Conservation (phyloP, 2,797 vertebrate species). For the Thunnus albacares region DNA sequence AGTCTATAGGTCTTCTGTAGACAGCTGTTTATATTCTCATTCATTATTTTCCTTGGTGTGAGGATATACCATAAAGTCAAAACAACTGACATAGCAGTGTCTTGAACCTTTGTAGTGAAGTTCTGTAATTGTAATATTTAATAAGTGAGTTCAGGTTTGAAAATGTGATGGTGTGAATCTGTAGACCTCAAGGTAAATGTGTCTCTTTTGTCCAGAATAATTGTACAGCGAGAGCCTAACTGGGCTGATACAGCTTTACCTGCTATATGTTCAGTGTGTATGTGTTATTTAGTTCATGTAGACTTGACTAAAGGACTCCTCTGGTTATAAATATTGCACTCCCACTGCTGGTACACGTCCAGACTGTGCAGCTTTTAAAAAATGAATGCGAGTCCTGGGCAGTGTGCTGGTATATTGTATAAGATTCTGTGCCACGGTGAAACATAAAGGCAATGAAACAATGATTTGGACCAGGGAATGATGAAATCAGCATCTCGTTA, state of each 20-base stretch:
- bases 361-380: neutral
- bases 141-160: neutral
- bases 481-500: slow-evolving; percentile 52
- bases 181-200: neutral
- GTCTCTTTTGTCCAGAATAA: neutral
- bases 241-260: no score
- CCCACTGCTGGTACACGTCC: no score
- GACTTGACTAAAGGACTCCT: no score
- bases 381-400: neutral
- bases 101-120: neutral
- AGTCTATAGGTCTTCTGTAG: no score
- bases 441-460: slow-evolving; percentile 28
- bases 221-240: neutral
- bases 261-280: neutral
- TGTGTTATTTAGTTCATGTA: neutral
- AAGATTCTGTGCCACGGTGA: neutral
- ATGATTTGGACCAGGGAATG: slow-evolving; percentile 36
- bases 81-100: neutral
- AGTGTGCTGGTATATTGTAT: neutral
- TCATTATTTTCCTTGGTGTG: neutral
- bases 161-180: neutral
- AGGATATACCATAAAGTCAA: neutral
- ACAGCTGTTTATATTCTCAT: no score
- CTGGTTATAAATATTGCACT: neutral
- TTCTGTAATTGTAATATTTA: neutral